phyloP scores from a whole-genome alignment of 2,888 invertebrate species.

The Megastigmus dorsalis region DNA sequence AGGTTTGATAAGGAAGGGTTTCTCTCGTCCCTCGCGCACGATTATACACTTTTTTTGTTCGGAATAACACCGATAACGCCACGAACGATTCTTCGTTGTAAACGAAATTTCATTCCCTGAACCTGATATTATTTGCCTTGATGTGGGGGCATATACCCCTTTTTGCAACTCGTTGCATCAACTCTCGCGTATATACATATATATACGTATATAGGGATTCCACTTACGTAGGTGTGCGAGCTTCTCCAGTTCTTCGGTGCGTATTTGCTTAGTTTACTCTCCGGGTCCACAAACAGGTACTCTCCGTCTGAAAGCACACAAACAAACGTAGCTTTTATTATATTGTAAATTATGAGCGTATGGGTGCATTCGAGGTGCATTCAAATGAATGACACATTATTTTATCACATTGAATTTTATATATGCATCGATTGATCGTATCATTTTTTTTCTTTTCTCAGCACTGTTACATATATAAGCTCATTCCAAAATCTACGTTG shows the following conservation, averaged over 20 bases:
- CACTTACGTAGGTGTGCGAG: conserved; percentile 90
- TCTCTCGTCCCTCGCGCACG: neutral
- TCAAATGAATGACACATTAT: neutral
- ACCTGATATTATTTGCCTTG: too few relatives aligned
- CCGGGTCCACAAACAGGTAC: conserved; percentile 95
- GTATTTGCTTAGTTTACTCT: conserved; percentile 96
- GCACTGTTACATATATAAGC: neutral
- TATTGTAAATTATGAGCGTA: neutral
- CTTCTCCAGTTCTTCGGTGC: conserved; percentile 97
- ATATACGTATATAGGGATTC: neutral
- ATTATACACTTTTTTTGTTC: too few relatives aligned
- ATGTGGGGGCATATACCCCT: neutral
- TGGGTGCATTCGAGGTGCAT: neutral
- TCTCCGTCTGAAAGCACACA: conserved; percentile 89
- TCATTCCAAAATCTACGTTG: neutral
- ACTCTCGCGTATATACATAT: neutral
- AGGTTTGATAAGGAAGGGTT: too few relatives aligned
- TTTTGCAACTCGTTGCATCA: neutral
- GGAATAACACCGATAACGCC: too few relatives aligned
- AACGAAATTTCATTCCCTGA: neutral
- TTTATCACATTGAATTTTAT: too few relatives aligned
- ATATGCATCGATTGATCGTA: too few relatives aligned
- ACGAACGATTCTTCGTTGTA: too few relatives aligned
- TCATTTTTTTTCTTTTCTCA: too few relatives aligned
- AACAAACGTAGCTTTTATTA: conserved; percentile 15